Evolutionary conservation across 2,888 invertebrate species (phyloP), one percentile per base, ranked within the genome.

Genomic region (Apamea monoglypha): DNA sequence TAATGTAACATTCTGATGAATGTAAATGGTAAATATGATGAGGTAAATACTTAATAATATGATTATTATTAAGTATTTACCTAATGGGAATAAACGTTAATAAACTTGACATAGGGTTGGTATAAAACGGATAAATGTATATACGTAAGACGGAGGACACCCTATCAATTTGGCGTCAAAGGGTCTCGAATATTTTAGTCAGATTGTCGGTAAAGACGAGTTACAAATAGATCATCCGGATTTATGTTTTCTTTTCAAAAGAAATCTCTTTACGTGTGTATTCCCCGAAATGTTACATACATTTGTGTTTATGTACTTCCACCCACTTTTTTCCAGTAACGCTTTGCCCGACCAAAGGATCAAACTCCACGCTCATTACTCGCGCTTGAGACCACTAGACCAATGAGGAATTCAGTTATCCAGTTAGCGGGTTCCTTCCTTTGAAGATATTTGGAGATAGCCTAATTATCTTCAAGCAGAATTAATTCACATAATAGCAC

Each of bases 401-500:
- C 59, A 59, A n/a, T 59, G 59, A 29, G 16, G 61, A 6, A 29
- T 16, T 61, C 8, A 29, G 6, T 61, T 29, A 59, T 61, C 0
- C 16, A 61, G n/a, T 61, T 29, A 16, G 7, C 29, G 16, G 61
- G 61, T 61, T 61, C 7, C 40, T 29, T 40, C 29, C 1, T 36
- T 36, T 36, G 14, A 59, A n/a, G 8, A 40, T 63, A 29, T 29
- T 21, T 44, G 29, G 72, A 63, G 7, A 8, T 21, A 40, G 7
- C 40, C 29, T 47, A 47, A 44, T 25, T 64, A 29, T 32, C 50
- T 16, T 32, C 6, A 70, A 53, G 8, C 10, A 69, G 63, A 44
- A 71, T 56, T 63, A 63, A 47, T 63, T 71, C 18, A 53, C 16
- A 29, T 66, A 56, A 12, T 61, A 78, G 16, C 21, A 12, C 53